phyloP scores from a whole-genome alignment of 2,113 vertebrate species.

The Hypanus sabinus region DNA sequence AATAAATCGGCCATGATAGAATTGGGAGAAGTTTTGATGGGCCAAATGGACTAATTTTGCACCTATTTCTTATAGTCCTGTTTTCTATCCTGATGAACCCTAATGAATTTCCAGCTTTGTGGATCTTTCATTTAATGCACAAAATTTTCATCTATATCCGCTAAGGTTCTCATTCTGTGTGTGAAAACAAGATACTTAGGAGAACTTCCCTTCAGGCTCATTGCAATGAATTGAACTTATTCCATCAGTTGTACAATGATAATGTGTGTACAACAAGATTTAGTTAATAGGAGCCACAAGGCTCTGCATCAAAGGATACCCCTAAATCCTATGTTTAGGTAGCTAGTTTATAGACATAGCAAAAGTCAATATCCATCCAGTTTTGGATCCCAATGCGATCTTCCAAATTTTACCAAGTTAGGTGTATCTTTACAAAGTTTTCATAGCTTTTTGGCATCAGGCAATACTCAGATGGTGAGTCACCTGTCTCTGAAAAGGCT shows the following conservation, averaged over 20 bases:
- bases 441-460: neutral
- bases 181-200: neutral
- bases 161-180: neutral
- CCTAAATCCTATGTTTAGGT: neutral
- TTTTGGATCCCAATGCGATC: no score
- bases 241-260: neutral
- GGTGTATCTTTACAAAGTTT: neutral
- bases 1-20: no score
- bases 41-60: no score
- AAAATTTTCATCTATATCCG: neutral
- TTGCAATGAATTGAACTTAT: neutral
- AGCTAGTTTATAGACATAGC: neutral
- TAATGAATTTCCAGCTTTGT: neutral
- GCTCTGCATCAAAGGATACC: neutral
- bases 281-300: neutral
- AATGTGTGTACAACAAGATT: neutral
- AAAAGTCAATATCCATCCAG: neutral
- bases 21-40: no score
- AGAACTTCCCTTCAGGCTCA: neutral
- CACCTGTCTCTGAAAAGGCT: neutral
- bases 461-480: neutral
- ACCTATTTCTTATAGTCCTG: no score
- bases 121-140: neutral
- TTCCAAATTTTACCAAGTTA: neutral
- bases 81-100: neutral